Evolutionary conservation across 2,113 vertebrate species (phyloP).

Genomic region (Rousettus leschenaultii): DNA sequence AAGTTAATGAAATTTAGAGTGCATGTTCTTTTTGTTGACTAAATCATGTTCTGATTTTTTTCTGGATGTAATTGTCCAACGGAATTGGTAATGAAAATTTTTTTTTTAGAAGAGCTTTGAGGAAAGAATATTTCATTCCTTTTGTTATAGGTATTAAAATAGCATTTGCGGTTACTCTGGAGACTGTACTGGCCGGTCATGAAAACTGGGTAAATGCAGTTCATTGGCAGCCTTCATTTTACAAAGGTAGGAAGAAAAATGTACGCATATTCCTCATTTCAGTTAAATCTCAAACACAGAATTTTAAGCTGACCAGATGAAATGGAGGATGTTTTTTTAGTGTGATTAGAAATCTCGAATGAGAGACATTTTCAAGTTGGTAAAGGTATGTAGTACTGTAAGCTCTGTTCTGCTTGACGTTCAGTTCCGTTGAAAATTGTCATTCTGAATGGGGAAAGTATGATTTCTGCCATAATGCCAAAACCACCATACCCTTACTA

Average conservation of each 20-base stretch:
- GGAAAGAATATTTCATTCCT: conserved; percentile 47
- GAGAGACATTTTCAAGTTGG: neutral
- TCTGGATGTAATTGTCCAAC: neutral
- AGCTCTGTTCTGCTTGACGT: neutral
- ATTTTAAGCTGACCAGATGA: neutral
- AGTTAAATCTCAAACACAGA: neutral
- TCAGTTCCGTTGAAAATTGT: neutral
- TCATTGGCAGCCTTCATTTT: conserved; percentile 93
- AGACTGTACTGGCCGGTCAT: conserved; percentile 95
- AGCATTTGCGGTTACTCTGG: conserved; percentile 89
- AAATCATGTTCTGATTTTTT: conserved; percentile 11
- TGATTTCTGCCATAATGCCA: neutral
- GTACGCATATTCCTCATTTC: neutral
- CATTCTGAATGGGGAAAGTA: neutral
- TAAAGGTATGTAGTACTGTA: neutral
- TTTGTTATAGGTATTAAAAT: conserved; percentile 77
- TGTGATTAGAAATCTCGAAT: neutral
- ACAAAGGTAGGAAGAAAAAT: conserved; percentile 84
- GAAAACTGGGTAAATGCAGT: conserved; percentile 96
- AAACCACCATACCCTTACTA: neutral
- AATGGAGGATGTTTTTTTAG: neutral
- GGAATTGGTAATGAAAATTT: neutral
- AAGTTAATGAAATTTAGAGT: conserved; percentile 23
- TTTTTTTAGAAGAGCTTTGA: neutral
- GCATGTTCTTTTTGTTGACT: neutral